Evolutionary conservation across 2,113 vertebrate genomes (phyloP).

Genomic region (Corydoras sp.): DNA sequence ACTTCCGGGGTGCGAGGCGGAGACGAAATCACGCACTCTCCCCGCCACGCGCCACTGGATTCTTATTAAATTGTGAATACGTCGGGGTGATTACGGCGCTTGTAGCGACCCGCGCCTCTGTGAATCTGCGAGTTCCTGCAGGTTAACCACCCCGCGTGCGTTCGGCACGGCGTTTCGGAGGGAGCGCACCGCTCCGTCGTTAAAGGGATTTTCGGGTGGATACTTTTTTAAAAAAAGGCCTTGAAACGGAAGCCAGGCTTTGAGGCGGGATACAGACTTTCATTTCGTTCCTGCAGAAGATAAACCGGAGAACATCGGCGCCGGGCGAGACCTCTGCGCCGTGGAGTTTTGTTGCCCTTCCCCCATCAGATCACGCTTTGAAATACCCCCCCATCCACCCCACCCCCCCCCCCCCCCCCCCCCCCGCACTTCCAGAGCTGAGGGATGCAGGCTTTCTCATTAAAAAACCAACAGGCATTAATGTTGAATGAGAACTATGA

Average conservation of each 20-base stretch:
- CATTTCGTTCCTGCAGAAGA: neutral
- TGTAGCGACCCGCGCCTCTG: conserved; percentile 52
- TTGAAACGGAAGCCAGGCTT: neutral
- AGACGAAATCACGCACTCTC: conserved; percentile 37
- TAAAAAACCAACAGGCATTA: conserved; percentile 72
- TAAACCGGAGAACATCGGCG: no score
- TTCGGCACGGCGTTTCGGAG: neutral
- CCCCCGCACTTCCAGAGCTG: conserved; percentile 52
- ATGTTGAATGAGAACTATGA: conserved; percentile 71
- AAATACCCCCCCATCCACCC: neutral
- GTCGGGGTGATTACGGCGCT: conserved; percentile 56
- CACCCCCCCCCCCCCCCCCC: conserved; percentile 45
- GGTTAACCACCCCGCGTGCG: conserved; percentile 20
- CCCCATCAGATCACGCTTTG: conserved; percentile 4
- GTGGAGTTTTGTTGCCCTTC: conserved; percentile 18
- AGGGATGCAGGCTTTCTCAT: conserved; percentile 66
- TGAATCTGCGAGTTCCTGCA: conserved; percentile 42
- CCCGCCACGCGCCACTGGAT: conserved; percentile 44
- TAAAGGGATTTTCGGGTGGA: neutral
- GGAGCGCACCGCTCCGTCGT: no score
- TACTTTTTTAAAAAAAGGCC: neutral
- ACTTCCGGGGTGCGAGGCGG: neutral
- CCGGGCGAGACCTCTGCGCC: conserved; percentile 37
- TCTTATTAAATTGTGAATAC: conserved; percentile 55
- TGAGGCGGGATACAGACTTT: neutral